Evolutionary conservation across 2,888 invertebrate genomes (phyloP), one percentile per base, ranked within the genome.

Genomic region (Volucella bombylans): DNA sequence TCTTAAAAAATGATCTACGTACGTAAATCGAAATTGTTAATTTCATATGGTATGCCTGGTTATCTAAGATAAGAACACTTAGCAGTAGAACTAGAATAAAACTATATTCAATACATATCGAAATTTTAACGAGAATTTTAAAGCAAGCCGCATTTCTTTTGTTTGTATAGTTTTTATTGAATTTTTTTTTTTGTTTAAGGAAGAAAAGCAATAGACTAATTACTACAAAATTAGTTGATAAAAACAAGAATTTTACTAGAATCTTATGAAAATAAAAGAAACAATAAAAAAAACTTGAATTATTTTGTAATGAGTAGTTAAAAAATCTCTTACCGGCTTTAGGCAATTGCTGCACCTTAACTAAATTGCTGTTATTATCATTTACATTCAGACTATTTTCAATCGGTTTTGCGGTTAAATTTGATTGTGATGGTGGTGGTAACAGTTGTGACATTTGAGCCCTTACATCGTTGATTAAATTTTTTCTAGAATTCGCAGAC

Each of bases 301-400:
- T 59, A 50, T 50, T 50, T 50, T 64, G 54, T 18, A 67, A 67
- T 47, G 54, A 59, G 15, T 50, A 47, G 61, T 55, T 31, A 31
- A 59, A 47, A 59, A 74, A 68, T 68, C 47, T 55, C 79, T 79
- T 79, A 79, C 79, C 79, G 72, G 72, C 67, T 72, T 72, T 79
- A 61, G 64, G 72, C 72, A 79, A 79, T 50, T 72, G 79, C 59
- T 79, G 79, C 72, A 72, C 72, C 67, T 72, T 79, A 54, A 79
- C 72, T 65, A 79, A 79, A 72, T 72, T 79, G 65, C 65, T 67
- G 79, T 79, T 79, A 79, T 72, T 79, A 72, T 79, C 79, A 65
- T 67, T 67, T 14, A 59, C 59, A 79, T 59, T 79, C 52, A 79
- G 23, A 65, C 67, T 79, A 79, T 31, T 79, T 39, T 79, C 72